These are phyloP conservation scores for Drosophila equinoxialis DNA, from an alignment of 1,140 invertebrate species.

Conservation along the genomic window DNA sequence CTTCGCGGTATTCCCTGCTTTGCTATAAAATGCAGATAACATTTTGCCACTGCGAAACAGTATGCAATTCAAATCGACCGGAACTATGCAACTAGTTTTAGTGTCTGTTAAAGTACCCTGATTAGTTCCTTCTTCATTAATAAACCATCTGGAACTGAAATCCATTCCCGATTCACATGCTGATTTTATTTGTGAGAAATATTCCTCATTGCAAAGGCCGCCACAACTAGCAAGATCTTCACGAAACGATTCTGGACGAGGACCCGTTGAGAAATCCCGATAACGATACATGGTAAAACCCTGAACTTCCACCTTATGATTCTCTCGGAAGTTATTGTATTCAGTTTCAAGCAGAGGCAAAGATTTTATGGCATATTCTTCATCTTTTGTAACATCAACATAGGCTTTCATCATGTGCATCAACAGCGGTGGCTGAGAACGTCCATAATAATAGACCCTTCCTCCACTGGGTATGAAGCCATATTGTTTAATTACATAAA, in stretches of 20 bases:
- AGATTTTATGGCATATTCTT: conserved; percentile 87
- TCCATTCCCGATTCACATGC: conserved; percentile 97
- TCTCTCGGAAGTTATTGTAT: conserved; percentile 90
- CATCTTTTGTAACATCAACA: conserved; percentile 88
- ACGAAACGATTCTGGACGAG: conserved; percentile 94
- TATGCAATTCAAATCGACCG: conserved; percentile 94
- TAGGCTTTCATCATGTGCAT: conserved; percentile 94
- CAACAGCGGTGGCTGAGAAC: conserved; percentile 93
- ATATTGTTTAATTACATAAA: conserved; percentile 88
- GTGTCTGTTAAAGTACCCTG: conserved; percentile 89
- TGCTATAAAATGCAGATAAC: conserved; percentile 88
- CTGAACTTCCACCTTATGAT: conserved; percentile 87
- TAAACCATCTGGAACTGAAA: conserved; percentile 95
- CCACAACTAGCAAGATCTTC: conserved; percentile 86
- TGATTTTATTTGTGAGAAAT: conserved; percentile 92
- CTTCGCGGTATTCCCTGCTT: conserved; percentile 86
- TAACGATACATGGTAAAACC: conserved; percentile 89
- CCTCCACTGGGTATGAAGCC: conserved; percentile 95
- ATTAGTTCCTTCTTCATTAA: conserved; percentile 86
- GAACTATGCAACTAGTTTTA: conserved; percentile 91
- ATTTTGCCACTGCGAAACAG: conserved; percentile 92
- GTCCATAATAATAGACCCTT: conserved; percentile 91
- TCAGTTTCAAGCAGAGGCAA: conserved; percentile 91
- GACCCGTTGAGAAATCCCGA: conserved; percentile 88
- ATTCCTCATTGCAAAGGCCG: conserved; percentile 84